phyloP scores from a whole-genome alignment of 2,888 invertebrate species.

The Pseudoips prasinana region DNA sequence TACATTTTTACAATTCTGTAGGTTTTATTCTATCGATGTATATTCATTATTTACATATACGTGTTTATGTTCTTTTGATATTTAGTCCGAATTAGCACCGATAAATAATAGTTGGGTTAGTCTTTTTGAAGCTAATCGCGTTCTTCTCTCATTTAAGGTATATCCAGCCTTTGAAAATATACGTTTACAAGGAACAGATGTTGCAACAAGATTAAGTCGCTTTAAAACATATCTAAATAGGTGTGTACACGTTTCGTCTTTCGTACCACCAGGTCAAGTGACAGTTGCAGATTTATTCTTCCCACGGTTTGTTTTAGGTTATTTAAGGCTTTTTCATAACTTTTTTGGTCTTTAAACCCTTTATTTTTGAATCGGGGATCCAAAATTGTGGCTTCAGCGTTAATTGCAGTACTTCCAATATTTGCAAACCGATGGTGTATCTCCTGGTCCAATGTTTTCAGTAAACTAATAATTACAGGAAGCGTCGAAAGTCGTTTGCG shows the following conservation, averaged over 20 bases:
- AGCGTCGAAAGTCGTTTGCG: background rate
- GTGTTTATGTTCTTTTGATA: too few relatives aligned
- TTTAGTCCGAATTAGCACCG: background rate
- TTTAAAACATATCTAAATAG: background rate
- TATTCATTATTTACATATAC: too few relatives aligned
- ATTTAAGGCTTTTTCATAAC: background rate
- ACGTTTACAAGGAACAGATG: slow-evolving; percentile 18
- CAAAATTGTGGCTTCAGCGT: slow-evolving; percentile 2
- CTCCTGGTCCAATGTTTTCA: slow-evolving; percentile 2
- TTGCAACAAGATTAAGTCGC: slow-evolving; percentile 1
- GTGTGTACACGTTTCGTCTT: background rate
- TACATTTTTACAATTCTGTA: too few relatives aligned
- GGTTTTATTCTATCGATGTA: too few relatives aligned
- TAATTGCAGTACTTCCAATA: background rate
- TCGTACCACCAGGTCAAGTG: background rate
- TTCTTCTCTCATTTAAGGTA: slow-evolving; percentile 11
- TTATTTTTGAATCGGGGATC: slow-evolving; percentile 1
- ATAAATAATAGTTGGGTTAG: slow-evolving; percentile 11
- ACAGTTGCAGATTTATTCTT: too few relatives aligned
- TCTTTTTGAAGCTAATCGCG: slow-evolving; percentile 10
- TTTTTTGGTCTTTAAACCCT: slow-evolving; percentile 1
- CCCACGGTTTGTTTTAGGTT: slow-evolving; percentile 1
- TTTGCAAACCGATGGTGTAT: background rate
- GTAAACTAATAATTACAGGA: background rate
- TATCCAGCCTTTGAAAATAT: slow-evolving; percentile 15